Conservation (phyloP, 2,888 invertebrate genomes). For the Lordiphosa andalusiaca region DNA sequence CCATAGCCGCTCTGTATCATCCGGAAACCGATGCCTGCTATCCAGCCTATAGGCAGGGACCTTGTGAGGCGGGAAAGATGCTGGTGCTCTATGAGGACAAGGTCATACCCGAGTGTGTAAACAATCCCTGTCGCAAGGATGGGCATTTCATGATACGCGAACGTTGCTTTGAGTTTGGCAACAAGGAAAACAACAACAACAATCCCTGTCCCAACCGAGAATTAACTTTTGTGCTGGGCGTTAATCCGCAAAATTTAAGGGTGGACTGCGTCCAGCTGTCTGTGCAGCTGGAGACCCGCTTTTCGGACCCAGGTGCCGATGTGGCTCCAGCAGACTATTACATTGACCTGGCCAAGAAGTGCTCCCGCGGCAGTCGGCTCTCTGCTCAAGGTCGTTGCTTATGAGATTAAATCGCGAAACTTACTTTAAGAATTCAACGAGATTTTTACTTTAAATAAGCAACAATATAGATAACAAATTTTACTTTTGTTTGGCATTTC, state of each 20-base stretch:
- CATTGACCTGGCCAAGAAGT: conserved; percentile 59
- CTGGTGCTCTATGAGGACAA: conserved; percentile 82
- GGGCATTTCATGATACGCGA: conserved; percentile 80
- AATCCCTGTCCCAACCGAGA: conserved; percentile 70
- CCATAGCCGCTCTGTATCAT: conserved; percentile 81
- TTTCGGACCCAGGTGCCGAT: conserved; percentile 64
- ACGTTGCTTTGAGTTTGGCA: conserved; percentile 71
- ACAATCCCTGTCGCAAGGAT: conserved; percentile 84
- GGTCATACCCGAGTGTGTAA: conserved; percentile 83
- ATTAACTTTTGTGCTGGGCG: conserved; percentile 81
- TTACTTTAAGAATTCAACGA: conserved; percentile 17
- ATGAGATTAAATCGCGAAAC: conserved; percentile 10
- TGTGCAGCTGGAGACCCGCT: conserved; percentile 68
- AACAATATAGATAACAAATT: conserved; percentile 15
- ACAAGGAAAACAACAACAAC: conserved; percentile 64
- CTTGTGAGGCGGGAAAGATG: conserved; percentile 83
- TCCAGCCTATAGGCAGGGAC: conserved; percentile 84
- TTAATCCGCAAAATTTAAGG: conserved; percentile 83
- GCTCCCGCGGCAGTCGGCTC: conserved; percentile 68
- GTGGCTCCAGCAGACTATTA: conserved; percentile 52
- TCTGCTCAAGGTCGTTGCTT: conserved; percentile 65
- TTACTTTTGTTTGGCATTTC: conserved; percentile 27
- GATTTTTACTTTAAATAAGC: conserved; percentile 25
- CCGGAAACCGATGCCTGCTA: conserved; percentile 84
- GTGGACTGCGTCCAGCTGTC: conserved; percentile 82